phyloP scores from a whole-genome alignment of 2,113 vertebrate species.

The Rhinolophus ferrumequinum region DNA sequence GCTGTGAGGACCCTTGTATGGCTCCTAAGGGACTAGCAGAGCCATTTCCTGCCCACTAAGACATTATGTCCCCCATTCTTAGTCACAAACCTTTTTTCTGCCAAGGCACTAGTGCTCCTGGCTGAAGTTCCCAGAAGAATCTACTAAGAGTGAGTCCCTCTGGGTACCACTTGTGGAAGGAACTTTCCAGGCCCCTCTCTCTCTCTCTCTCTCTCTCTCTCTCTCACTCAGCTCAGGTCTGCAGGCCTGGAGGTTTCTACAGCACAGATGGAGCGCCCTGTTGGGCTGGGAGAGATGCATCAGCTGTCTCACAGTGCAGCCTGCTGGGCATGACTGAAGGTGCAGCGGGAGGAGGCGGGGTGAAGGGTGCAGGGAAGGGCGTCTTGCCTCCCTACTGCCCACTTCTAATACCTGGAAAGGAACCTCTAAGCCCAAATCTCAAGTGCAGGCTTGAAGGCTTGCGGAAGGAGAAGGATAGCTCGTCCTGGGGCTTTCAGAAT shows the following conservation, averaged over 20 bases:
- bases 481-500: neutral
- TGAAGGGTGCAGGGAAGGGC: too few relatives aligned
- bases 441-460: neutral
- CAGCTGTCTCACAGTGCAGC: conserved; percentile 55
- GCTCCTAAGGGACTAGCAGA: neutral
- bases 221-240: neutral
- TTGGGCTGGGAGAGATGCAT: neutral
- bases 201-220: too few relatives aligned
- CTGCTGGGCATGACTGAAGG: conserved; percentile 21
- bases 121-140: neutral
- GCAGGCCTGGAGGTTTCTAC: neutral
- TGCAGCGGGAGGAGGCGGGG: neutral
- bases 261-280: neutral
- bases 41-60: neutral
- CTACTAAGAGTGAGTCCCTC: neutral
- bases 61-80: neutral
- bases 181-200: neutral
- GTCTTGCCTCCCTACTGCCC: neutral
- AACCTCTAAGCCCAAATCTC: neutral
- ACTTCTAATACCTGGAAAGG: neutral
- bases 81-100: neutral
- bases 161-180: neutral
- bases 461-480: accelerated
- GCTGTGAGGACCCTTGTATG: accelerated
- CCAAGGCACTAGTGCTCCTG: neutral